phyloP scores from a whole-genome alignment of 2,113 vertebrate genomes.

The Pongo abelii region DNA sequence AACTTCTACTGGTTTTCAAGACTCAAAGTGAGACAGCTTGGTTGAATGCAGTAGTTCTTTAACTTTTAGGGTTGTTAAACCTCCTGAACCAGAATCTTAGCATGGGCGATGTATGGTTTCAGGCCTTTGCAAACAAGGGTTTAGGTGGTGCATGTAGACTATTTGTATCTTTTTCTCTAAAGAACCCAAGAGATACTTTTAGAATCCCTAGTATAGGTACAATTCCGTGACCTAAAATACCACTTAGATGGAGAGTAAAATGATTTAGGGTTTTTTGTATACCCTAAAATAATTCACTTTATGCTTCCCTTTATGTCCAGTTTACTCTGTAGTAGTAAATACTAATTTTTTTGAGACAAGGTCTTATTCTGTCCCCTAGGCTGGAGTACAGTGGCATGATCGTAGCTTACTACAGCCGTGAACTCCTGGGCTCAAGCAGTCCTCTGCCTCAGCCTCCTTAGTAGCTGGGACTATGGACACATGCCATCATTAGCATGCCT shows the following conservation, averaged over 20 bases:
- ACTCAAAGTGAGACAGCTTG: not conserved
- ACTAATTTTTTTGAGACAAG: not conserved
- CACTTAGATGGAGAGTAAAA: not conserved
- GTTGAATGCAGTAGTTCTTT: not conserved
- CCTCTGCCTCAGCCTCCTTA: no score
- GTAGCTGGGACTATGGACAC: no score
- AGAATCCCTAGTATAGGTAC: not conserved
- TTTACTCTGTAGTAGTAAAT: not conserved
- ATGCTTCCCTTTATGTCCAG: not conserved
- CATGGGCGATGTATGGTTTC: not conserved
- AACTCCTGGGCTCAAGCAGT: no score
- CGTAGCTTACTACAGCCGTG: no score
- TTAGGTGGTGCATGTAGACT: accelerated
- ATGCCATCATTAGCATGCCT: not conserved
- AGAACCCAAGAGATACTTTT: not conserved
- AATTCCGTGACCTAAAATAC: not conserved
- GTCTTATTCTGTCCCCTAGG: no score
- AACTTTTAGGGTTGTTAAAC: not conserved
- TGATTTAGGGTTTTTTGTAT: not conserved
- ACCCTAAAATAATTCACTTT: not conserved
- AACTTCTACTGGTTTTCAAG: not conserved
- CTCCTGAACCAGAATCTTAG: not conserved
- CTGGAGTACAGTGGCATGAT: no score
- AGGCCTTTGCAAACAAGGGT: not conserved
- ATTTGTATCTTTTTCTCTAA: not conserved